A percentile compares a stretch with the other conserved stretches of the same genome.
Conservation (phyloP, 2,888 invertebrate genomes). For the Dasysyrphus tricinctus region DNA sequence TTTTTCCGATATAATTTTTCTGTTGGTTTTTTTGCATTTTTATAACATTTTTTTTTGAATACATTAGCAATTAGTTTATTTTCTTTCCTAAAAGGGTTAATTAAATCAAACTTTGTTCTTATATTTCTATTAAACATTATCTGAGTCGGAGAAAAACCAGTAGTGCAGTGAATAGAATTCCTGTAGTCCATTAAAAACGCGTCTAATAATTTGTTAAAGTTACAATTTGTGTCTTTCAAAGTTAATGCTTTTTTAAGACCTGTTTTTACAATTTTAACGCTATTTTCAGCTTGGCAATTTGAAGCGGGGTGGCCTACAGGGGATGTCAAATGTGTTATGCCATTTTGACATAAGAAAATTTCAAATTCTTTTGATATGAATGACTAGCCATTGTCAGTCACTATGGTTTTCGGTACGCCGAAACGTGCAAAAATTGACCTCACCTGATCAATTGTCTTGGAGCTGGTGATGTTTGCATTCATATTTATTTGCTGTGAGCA, state of each 20-base stretch:
- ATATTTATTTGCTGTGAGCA: conserved; percentile 72
- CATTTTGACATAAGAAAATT: conserved; percentile 52
- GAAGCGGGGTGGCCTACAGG: conserved; percentile 55
- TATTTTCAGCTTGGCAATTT: conserved; percentile 48
- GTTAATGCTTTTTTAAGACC: conserved; percentile 24
- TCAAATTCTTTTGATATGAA: conserved; percentile 76
- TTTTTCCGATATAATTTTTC: neutral
- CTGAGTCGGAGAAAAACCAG: neutral
- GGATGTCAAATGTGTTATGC: conserved; percentile 52
- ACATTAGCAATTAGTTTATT: neutral
- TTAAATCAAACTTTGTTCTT: conserved; percentile 37
- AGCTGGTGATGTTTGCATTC: conserved; percentile 26
- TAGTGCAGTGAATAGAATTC: conserved; percentile 7
- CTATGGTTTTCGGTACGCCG: conserved; percentile 75
- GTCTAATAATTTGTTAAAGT: conserved; percentile 9
- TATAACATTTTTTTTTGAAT: conserved; percentile 10
- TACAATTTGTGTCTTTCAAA: neutral
- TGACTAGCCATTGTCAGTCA: conserved; percentile 75
- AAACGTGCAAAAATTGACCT: conserved; percentile 70
- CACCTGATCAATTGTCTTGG: conserved; percentile 3
- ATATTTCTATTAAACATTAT: conserved; percentile 9
- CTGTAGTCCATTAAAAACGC: conserved; percentile 48
- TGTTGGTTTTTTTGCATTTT: neutral
- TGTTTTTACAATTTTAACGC: conserved; percentile 49
- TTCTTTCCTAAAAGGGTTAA: too few relatives aligned